Conservation (phyloP, 2,113 vertebrate genomes). For the Manacus vitellinus region DNA sequence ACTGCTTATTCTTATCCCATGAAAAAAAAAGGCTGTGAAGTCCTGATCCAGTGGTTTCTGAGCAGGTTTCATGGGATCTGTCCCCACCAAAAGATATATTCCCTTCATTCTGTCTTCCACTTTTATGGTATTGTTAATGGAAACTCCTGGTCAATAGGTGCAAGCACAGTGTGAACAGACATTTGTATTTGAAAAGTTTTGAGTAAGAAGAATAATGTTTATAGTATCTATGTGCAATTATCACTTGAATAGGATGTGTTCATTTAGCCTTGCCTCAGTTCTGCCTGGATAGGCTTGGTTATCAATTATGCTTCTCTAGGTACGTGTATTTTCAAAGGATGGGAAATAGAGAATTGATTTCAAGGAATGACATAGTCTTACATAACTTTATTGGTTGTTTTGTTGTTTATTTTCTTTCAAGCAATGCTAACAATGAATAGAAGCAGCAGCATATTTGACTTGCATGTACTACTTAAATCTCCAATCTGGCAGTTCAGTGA, state of each 20-base stretch:
- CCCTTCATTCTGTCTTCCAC: background rate
- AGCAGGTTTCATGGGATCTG: background rate
- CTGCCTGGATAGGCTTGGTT: background rate
- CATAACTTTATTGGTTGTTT: background rate
- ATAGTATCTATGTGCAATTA: background rate
- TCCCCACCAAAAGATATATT: background rate
- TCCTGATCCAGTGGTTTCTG: background rate
- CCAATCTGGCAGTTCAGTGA: constrained; percentile 34
- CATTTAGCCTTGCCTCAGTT: background rate
- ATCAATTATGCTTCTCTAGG: background rate
- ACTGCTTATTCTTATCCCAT: background rate
- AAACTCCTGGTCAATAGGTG: background rate
- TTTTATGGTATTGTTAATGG: background rate
- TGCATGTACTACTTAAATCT: constrained; percentile 35
- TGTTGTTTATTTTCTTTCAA: background rate
- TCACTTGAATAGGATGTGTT: background rate
- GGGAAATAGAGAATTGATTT: background rate
- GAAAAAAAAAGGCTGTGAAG: background rate
- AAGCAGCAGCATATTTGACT: constrained; percentile 12
- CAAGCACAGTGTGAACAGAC: background rate
- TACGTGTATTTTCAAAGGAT: background rate
- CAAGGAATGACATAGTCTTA: background rate
- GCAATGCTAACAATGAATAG: background rate
- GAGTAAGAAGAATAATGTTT: background rate
- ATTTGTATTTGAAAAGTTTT: background rate